phyloP scores from a whole-genome alignment of 2,888 invertebrate genomes.

The Lasioglossum zephyrum region DNA sequence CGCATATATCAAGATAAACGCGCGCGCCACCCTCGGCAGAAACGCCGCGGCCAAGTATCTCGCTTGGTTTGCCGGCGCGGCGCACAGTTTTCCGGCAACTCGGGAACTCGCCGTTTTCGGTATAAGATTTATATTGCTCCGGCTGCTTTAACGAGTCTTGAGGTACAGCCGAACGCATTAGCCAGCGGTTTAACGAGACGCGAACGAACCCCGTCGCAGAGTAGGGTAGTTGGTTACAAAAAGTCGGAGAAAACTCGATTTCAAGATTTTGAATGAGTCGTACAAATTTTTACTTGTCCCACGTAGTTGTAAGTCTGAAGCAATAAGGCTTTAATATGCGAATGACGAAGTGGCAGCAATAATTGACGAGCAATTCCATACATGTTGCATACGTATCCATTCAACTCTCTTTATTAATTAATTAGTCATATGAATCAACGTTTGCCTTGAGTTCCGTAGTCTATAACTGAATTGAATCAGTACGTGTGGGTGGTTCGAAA shows the following conservation, averaged over 20 bases:
- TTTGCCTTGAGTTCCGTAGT: background rate
- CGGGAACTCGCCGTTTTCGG: conserved; percentile 48
- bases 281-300: too few species aligned
- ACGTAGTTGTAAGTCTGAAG: too few species aligned
- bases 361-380: background rate
- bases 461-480: background rate
- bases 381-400: background rate
- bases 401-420: background rate
- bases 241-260: too few species aligned
- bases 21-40: background rate
- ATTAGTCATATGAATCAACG: background rate
- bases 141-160: conserved; percentile 47
- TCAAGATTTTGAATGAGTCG: too few species aligned
- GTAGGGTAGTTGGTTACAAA: too few species aligned
- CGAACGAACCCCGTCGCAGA: conserved; percentile 27
- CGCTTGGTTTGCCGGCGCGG: background rate
- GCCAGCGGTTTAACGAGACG: conserved; percentile 44
- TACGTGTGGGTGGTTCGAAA: background rate
- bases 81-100: conserved; percentile 38
- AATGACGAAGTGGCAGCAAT: background rate
- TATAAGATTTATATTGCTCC: conserved; percentile 50
- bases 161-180: conserved; percentile 40
- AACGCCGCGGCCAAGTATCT: conserved; percentile 16
- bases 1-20: conserved; percentile 63
- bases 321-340: background rate